Percentiles rank a stretch among this genome's conserved stretches.
These are phyloP conservation scores for Temnothorax longispinosus DNA, from an alignment of 1,140 invertebrate species.

Conservation along the genomic window DNA sequence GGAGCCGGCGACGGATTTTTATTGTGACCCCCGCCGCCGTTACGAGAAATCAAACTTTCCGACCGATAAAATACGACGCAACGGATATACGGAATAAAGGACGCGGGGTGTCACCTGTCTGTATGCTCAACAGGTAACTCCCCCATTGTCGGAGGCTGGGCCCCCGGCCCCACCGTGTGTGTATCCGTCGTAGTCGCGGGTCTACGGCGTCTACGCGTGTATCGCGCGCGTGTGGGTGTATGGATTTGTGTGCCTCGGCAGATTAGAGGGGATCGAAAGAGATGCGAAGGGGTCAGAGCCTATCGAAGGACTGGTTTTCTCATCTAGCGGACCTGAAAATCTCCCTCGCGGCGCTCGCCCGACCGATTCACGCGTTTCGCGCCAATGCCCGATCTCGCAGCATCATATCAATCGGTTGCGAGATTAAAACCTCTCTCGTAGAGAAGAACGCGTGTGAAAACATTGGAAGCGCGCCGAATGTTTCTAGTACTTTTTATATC, in stretches of 20 bases:
- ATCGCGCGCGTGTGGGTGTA: not conserved
- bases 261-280: conserved; percentile 46
- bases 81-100: conserved; percentile 77
- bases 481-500: not conserved
- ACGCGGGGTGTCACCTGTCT: conserved; percentile 83
- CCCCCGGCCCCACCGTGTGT: conserved; percentile 60
- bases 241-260: conserved; percentile 57
- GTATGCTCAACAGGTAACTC: conserved; percentile 83
- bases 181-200: conserved; percentile 12
- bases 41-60: conserved; percentile 82
- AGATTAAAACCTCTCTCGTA: conserved; percentile 47
- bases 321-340: conserved; percentile 75
- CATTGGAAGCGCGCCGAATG: not conserved
- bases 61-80: conserved; percentile 81
- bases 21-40: conserved; percentile 65
- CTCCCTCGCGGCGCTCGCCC: conserved; percentile 36
- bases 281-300: conserved; percentile 52
- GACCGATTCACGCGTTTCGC: conserved; percentile 67
- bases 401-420: conserved; percentile 27
- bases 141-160: conserved; percentile 72
- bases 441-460: conserved; percentile 25
- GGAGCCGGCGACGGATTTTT: conserved; percentile 79
- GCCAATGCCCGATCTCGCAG: conserved; percentile 40
- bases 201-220: conserved; percentile 24
- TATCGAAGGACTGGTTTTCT: conserved; percentile 72